phyloP scores from a whole-genome alignment of 2,113 vertebrate species.

The Actinemys pallida region DNA sequence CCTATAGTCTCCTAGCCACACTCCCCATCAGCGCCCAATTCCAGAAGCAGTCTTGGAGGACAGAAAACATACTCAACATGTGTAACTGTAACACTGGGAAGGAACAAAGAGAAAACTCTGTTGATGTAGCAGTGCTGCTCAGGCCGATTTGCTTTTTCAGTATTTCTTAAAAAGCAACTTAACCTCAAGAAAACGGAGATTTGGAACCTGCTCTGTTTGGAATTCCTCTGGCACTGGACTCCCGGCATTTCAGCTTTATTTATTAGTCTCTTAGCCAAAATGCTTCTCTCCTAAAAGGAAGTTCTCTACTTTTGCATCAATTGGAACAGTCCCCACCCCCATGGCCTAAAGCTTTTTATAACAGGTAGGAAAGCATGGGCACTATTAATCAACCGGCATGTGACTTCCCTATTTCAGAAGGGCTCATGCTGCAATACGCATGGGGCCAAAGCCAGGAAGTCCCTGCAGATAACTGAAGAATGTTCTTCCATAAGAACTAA shows the following conservation, averaged over 20 bases:
- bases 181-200: neutral
- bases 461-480: conserved; percentile 45
- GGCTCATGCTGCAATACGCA: conserved; percentile 14
- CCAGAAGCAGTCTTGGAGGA: neutral
- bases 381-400: neutral
- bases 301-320: neutral
- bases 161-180: neutral
- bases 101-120: conserved; percentile 22
- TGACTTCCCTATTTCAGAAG: conserved; percentile 23
- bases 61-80: conserved; percentile 30
- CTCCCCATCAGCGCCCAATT: neutral
- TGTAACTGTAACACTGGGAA: conserved; percentile 61
- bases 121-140: neutral
- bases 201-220: neutral
- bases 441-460: conserved; percentile 15
- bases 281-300: neutral
- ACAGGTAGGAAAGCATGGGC: accelerated
- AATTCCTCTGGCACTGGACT: neutral
- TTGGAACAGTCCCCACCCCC: neutral
- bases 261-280: neutral
- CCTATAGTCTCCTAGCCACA: conserved; percentile 30
- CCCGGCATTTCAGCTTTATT: neutral
- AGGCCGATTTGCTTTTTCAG: accelerated
- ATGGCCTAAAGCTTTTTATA: conserved; percentile 4
- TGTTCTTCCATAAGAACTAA: neutral